Evolutionary conservation across 2,113 vertebrate genomes (phyloP).

Genomic region (Symphodus melops): DNA sequence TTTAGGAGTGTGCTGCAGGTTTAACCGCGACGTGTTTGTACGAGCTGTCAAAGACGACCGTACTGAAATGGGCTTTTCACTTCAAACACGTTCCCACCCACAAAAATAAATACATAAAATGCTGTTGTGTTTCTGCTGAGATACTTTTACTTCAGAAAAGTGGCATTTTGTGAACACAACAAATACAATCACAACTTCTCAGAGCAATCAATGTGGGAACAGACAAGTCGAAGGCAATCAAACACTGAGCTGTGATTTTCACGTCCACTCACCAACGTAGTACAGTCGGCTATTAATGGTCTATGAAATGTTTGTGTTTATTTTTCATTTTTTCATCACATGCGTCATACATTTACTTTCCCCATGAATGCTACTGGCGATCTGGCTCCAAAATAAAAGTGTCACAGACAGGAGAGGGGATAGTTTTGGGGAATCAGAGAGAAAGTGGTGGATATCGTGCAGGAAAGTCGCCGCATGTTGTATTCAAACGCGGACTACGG

Average conservation of each 20-base stretch:
- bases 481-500: too few relatives aligned
- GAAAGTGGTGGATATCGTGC: too few relatives aligned
- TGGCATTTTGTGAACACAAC: not conserved
- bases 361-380: too few relatives aligned
- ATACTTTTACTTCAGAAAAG: not conserved
- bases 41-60: slow-evolving; percentile 12
- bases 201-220: not conserved
- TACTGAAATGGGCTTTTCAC: slow-evolving; percentile 21
- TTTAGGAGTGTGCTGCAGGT: slow-evolving; percentile 7
- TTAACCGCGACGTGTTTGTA: slow-evolving; percentile 1
- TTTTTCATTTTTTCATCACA: not conserved
- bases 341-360: too few relatives aligned
- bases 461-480: too few relatives aligned
- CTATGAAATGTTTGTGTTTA: not conserved
- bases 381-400: too few relatives aligned
- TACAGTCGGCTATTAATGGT: not conserved
- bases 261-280: not conserved
- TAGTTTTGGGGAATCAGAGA: too few relatives aligned
- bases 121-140: not conserved
- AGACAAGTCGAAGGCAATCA: slow-evolving; percentile 9
- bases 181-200: slow-evolving; percentile 9
- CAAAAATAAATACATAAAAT: slow-evolving; percentile 20
- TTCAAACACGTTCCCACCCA: slow-evolving; percentile 31
- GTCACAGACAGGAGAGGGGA: too few relatives aligned
- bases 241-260: not conserved